Conservation (phyloP, 2,888 invertebrate species). For the Perizoma affinitatum region DNA sequence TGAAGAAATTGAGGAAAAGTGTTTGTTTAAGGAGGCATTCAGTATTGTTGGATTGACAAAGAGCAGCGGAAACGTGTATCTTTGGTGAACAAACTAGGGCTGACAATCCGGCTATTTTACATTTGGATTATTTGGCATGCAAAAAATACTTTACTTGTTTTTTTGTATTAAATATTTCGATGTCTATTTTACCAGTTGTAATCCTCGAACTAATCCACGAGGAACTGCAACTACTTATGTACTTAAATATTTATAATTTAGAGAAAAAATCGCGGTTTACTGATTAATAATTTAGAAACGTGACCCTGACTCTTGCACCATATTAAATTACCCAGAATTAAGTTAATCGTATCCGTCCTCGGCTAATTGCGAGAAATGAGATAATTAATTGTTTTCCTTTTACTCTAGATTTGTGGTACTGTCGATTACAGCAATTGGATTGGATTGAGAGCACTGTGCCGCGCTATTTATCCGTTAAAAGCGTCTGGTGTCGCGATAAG, state of each 20-base stretch:
- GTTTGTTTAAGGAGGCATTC: conserved; percentile 41
- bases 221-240: too few species aligned
- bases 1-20: conserved; percentile 28
- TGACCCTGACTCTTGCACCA: neutral
- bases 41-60: conserved; percentile 57
- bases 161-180: too few species aligned
- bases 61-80: conserved; percentile 55
- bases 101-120: conserved; percentile 7
- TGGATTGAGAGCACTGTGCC: conserved; percentile 1
- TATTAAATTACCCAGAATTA: conserved; percentile 66
- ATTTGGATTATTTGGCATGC: too few species aligned
- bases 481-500: too few species aligned
- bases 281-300: neutral
- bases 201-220: too few species aligned
- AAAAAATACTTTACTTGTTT: too few species aligned
- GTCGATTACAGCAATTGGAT: conserved; percentile 33
- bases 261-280: neutral
- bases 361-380: conserved; percentile 77
- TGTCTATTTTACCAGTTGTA: too few species aligned
- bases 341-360: conserved; percentile 72
- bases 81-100: conserved; percentile 54
- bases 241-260: too few species aligned
- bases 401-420: conserved; percentile 60
- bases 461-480: too few species aligned
- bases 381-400: conserved; percentile 79